phyloP scores from a whole-genome alignment of 2,797 vertebrate genomes.

The Denticeps clupeoides region DNA sequence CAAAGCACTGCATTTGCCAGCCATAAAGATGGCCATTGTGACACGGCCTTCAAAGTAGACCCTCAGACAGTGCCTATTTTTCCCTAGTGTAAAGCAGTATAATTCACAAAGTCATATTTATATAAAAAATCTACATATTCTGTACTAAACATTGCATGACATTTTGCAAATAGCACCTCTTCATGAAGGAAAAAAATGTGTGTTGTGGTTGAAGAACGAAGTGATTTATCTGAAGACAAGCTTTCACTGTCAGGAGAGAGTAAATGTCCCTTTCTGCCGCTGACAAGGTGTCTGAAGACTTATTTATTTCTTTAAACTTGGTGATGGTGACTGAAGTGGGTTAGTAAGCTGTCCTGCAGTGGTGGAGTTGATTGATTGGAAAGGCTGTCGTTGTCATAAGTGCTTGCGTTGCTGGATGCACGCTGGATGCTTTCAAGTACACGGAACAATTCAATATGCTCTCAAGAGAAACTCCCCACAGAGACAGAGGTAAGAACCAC shows the following conservation, averaged over 20 bases:
- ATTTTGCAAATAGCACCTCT: too few relatives aligned
- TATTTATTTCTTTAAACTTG: conserved; percentile 1
- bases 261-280: background rate
- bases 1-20: conserved; percentile 42
- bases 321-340: background rate
- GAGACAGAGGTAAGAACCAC: background rate
- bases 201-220: too few relatives aligned
- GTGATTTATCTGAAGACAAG: background rate
- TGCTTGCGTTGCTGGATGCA: conserved; percentile 39
- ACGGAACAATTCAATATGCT: conserved; percentile 43
- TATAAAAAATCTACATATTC: too few relatives aligned
- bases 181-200: too few relatives aligned
- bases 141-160: too few relatives aligned
- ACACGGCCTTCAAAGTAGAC: conserved; percentile 61
- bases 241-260: background rate
- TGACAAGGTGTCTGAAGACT: conserved; percentile 2
- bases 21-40: conserved; percentile 68
- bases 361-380: conserved; percentile 39
- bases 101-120: too few relatives aligned
- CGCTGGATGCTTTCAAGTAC: conserved; percentile 40
- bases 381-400: conserved; percentile 25
- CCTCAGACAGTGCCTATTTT: conserved; percentile 31
- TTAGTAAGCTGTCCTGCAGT: conserved; percentile 4
- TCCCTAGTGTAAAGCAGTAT: too few relatives aligned
- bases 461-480: conserved; percentile 23